Evolutionary conservation across 2,113 vertebrate species (phyloP).

Genomic region (Hiodon tergisus): DNA sequence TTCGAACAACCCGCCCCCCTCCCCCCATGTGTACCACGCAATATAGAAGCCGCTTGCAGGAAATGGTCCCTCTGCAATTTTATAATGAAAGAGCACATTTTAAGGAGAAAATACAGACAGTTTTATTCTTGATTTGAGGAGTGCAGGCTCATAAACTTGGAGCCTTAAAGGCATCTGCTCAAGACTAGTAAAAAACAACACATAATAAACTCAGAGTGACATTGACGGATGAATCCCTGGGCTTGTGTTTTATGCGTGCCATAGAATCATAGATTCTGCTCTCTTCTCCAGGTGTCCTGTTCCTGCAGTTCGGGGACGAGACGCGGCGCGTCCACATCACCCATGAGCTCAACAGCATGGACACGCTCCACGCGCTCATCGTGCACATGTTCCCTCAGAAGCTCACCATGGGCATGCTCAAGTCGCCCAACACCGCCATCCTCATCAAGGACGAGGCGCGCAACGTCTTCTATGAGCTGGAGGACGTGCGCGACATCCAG

Average conservation of each 20-base stretch:
- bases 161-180: background rate
- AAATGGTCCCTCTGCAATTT: background rate
- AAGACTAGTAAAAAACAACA: background rate
- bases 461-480: conserved; percentile 94
- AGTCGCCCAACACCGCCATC: conserved; percentile 90
- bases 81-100: background rate
- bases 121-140: conserved; percentile 5
- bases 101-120: background rate
- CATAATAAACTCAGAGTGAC: background rate
- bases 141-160: conserved; percentile 10
- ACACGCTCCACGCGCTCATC: conserved; percentile 91
- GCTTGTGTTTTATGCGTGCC: too few species aligned
- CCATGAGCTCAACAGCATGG: conserved; percentile 95
- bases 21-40: background rate
- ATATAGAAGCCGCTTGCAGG: background rate
- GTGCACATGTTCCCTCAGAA: conserved; percentile 99
- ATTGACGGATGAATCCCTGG: background rate
- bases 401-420: conserved; percentile 93
- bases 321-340: conserved; percentile 90
- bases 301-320: conserved; percentile 95
- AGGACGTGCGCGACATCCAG: conserved; percentile 92
- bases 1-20: conserved; percentile 34
- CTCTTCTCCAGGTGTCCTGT: conserved; percentile 74
- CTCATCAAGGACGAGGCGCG: conserved; percentile 95
- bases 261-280: too few species aligned